These are phyloP conservation scores for Spinibarbus caldwelli DNA, from an alignment of 2,797 vertebrate genomes.

Conservation along the genomic window DNA sequence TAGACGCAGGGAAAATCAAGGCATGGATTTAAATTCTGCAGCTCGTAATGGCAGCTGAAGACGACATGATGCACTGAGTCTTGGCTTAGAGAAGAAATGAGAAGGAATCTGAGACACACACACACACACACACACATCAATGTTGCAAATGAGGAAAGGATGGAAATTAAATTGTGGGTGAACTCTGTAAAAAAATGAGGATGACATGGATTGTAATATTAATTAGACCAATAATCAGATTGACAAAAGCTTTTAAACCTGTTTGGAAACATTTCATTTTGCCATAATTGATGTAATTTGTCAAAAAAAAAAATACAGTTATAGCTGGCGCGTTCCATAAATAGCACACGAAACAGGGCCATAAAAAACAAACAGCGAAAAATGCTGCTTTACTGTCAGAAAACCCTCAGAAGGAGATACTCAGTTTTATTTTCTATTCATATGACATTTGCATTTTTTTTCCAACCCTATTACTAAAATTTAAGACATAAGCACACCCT, in stretches of 20 bases:
- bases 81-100: slow-evolving; percentile 69
- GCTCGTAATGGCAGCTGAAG: neutral
- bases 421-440: neutral
- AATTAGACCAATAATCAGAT: slow-evolving; percentile 13
- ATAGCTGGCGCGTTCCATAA: neutral
- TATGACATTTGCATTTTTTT: neutral
- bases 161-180: neutral
- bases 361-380: neutral
- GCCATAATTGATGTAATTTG: slow-evolving; percentile 11
- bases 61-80: slow-evolving; percentile 59
- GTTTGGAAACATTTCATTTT: slow-evolving; percentile 4
- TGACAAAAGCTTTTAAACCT: slow-evolving; percentile 16
- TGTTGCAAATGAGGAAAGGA: slow-evolving; percentile 24
- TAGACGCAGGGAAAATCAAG: neutral
- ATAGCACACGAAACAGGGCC: neutral
- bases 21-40: neutral
- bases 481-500: neutral
- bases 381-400: neutral
- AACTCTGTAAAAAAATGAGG: neutral
- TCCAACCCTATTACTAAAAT: too few relatives aligned
- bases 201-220: slow-evolving; percentile 18
- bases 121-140: slow-evolving; percentile 38
- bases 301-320: neutral
- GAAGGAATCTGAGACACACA: slow-evolving; percentile 48
- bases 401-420: neutral